Percentiles rank a stretch among this genome's conserved stretches.
These are phyloP conservation scores for Lynx canadensis DNA, from an alignment of 2,113 vertebrate species.

Conservation along the genomic window DNA sequence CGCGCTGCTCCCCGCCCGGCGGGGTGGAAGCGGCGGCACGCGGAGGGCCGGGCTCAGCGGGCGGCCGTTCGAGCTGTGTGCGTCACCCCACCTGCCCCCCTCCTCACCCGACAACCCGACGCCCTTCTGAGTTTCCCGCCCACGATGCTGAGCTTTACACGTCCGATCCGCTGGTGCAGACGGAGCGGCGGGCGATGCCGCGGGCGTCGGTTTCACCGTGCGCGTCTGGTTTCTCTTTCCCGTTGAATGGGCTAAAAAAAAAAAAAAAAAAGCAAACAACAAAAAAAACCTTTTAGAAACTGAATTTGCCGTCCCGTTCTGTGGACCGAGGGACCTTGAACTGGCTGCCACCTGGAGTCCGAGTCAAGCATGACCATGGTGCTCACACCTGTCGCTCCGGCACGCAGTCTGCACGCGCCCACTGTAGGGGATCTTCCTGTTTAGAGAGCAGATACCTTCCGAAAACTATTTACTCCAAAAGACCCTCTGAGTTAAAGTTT, in stretches of 20 bases:
- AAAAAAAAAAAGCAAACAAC: neutral
- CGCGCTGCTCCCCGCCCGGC: conserved; percentile 84
- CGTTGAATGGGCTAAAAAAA: conserved; percentile 82
- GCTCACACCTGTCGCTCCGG: conserved; percentile 85
- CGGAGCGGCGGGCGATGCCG: conserved; percentile 90
- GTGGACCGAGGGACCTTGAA: conserved; percentile 87
- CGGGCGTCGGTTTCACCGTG: conserved; percentile 86
- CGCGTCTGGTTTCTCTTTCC: conserved; percentile 78
- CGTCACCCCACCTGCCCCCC: conserved; percentile 80
- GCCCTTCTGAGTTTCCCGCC: conserved; percentile 84
- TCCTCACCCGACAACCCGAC: conserved; percentile 51
- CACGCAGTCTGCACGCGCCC: conserved; percentile 87
- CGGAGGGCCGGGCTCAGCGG: conserved; percentile 82
- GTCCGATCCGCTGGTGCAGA: conserved; percentile 87
- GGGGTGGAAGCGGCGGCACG: conserved; percentile 80
- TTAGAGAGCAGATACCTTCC: conserved; percentile 87
- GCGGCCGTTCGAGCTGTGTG: conserved; percentile 81
- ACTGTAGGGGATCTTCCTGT: conserved; percentile 88
- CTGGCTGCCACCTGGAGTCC: conserved; percentile 88
- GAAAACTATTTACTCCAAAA: conserved; percentile 88
- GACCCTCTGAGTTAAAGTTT: conserved; percentile 84
- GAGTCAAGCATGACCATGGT: conserved; percentile 87
- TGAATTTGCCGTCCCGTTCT: conserved; percentile 90
- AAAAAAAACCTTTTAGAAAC: conserved; percentile 85
- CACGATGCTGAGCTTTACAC: conserved; percentile 92